phyloP scores from a whole-genome alignment of 2,797 vertebrate species.

The Bryconaethiops microstoma region DNA sequence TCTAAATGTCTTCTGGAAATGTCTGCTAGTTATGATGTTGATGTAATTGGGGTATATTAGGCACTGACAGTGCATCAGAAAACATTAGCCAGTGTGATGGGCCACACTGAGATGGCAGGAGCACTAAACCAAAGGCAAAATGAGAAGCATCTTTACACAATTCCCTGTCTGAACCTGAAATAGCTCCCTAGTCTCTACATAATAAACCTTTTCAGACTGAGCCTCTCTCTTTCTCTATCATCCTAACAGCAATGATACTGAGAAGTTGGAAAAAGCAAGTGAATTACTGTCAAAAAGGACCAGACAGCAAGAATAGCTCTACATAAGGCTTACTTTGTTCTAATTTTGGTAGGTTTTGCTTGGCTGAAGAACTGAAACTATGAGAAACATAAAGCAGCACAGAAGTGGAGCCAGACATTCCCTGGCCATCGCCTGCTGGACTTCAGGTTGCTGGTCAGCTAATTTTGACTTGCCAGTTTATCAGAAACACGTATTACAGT shows the following conservation, averaged over 20 bases:
- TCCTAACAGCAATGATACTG: background rate
- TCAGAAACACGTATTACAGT: too few species aligned
- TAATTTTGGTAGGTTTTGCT: background rate
- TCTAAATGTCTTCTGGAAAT: slow-evolving; percentile 20
- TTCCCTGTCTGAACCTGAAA: too few species aligned
- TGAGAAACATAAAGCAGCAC: background rate
- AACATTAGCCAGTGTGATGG: background rate
- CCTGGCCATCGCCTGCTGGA: background rate
- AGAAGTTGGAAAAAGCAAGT: background rate
- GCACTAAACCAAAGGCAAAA: slow-evolving; percentile 23
- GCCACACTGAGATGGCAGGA: background rate
- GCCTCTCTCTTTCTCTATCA: background rate
- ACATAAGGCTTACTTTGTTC: background rate
- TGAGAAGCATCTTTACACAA: slow-evolving; percentile 5
- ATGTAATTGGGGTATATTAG: slow-evolving; percentile 17
- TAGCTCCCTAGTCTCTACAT: too few species aligned
- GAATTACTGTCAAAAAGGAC: background rate
- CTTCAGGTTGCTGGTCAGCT: background rate
- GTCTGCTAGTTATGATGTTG: background rate
- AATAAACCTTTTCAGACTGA: too few species aligned
- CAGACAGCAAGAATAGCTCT: background rate
- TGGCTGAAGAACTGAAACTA: background rate
- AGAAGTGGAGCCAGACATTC: background rate
- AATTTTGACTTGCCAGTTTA: too few species aligned
- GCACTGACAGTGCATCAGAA: slow-evolving; percentile 18